Percentiles rank a stretch among this genome's conserved stretches.
These are phyloP conservation scores for Grammomys surdaster DNA, from an alignment of 2,113 vertebrate genomes.

Conservation along the genomic window DNA sequence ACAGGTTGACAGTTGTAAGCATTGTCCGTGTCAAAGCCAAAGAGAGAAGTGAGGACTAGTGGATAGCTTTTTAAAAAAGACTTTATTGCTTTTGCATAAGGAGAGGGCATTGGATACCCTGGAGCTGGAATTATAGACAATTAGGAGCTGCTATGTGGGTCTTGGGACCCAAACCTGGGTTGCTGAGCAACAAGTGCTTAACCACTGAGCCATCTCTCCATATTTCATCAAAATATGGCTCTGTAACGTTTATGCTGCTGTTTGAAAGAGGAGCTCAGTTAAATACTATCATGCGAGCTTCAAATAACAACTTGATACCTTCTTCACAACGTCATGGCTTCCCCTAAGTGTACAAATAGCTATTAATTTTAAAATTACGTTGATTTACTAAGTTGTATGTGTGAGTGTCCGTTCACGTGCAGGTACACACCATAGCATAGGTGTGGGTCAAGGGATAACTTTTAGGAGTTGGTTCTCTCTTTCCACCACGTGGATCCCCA, in stretches of 20 bases:
- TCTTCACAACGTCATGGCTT: not conserved
- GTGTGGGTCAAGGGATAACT: not conserved
- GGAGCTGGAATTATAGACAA: not conserved
- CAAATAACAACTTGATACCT: not conserved
- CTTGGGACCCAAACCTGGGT: not conserved
- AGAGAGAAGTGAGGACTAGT: not conserved
- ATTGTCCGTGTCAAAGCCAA: not conserved
- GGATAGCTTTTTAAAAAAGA: not conserved
- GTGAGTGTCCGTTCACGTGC: not conserved
- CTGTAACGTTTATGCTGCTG: not conserved
- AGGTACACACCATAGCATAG: not conserved
- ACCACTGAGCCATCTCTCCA: not conserved
- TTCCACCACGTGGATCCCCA: not conserved
- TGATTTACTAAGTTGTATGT: not conserved
- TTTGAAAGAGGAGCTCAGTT: not conserved
- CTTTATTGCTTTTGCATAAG: not conserved
- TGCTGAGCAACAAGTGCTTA: not conserved
- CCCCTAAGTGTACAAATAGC: not conserved
- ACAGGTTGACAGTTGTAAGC: not conserved
- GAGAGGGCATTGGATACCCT: not conserved
- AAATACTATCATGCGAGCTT: rapidly evolving
- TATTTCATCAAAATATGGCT: rapidly evolving
- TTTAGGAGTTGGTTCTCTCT: not conserved
- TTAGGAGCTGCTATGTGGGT: not conserved
- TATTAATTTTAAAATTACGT: not conserved